Conservation (phyloP, 2,888 invertebrate genomes). For the Acleris literana region DNA sequence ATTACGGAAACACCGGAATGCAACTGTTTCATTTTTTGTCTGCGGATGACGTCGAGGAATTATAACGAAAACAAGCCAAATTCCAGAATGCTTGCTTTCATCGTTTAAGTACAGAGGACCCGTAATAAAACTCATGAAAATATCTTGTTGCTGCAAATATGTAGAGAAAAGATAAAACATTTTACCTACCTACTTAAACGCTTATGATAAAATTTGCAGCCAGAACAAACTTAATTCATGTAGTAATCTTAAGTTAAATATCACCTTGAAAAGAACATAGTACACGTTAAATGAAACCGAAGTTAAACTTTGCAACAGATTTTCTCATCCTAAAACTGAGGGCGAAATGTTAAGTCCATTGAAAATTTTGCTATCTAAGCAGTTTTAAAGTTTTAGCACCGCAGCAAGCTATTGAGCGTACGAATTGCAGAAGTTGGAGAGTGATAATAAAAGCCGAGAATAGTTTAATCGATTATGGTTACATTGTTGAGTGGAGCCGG, state of each 20-base stretch:
- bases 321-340: constrained; percentile 15
- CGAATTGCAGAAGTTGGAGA: constrained; percentile 28
- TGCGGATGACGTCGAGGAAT: constrained; percentile 59
- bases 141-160: constrained; percentile 12
- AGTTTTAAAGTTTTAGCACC: constrained; percentile 35
- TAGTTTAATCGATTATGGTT: constrained; percentile 54
- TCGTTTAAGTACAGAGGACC: constrained; percentile 5
- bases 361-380: constrained; percentile 31
- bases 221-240: not conserved
- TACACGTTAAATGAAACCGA: not conserved
- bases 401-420: constrained; percentile 32
- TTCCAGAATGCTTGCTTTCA: constrained; percentile 23
- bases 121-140: constrained; percentile 23
- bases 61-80: constrained; percentile 60
- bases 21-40: constrained; percentile 62
- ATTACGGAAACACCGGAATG: constrained; percentile 65
- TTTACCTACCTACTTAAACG: too few relatives aligned
- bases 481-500: constrained; percentile 51
- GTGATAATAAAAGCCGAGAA: constrained; percentile 39
- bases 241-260: not conserved
- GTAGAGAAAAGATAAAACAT: not conserved
- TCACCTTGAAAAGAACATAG: not conserved
- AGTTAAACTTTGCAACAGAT: constrained; percentile 13
- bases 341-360: constrained; percentile 28
- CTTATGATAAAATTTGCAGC: too few relatives aligned